phyloP scores from a whole-genome alignment of 2,797 vertebrate genomes.

The Hozukius guyotensis region DNA sequence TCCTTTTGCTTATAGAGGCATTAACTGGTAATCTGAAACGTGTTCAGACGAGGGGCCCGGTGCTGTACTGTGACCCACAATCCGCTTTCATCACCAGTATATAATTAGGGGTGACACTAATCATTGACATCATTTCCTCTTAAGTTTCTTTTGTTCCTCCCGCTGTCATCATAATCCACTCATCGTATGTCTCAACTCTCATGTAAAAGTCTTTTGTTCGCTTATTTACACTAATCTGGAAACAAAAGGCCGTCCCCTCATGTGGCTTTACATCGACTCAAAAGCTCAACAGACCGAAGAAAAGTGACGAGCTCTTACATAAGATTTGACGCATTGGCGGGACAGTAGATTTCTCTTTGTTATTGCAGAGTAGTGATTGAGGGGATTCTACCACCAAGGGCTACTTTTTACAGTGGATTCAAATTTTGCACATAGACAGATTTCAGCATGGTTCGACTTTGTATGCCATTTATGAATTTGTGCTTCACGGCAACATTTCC shows the following conservation, averaged over 20 bases:
- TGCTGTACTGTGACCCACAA: conserved; percentile 1
- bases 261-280: not conserved
- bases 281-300: conserved; percentile 30
- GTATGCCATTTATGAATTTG: not conserved
- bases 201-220: conserved; percentile 19
- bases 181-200: conserved; percentile 22
- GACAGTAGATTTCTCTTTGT: not conserved
- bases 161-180: conserved; percentile 26
- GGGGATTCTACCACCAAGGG: not conserved
- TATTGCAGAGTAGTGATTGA: not conserved
- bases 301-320: conserved; percentile 19
- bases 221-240: conserved; percentile 41
- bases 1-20: not conserved
- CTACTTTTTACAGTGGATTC: not conserved
- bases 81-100: conserved; percentile 35
- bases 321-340: not conserved
- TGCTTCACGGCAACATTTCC: not conserved
- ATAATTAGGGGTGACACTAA: conserved; percentile 60
- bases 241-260: conserved; percentile 36
- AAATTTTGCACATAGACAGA: fast-evolving
- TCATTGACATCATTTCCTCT: conserved; percentile 37
- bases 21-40: conserved; percentile 5
- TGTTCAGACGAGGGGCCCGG: not conserved
- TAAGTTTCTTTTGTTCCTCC: conserved; percentile 25
- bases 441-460: not conserved